Evolutionary conservation across 2,888 invertebrate species (phyloP).

Genomic region (Chrysotoxum bicinctum): DNA sequence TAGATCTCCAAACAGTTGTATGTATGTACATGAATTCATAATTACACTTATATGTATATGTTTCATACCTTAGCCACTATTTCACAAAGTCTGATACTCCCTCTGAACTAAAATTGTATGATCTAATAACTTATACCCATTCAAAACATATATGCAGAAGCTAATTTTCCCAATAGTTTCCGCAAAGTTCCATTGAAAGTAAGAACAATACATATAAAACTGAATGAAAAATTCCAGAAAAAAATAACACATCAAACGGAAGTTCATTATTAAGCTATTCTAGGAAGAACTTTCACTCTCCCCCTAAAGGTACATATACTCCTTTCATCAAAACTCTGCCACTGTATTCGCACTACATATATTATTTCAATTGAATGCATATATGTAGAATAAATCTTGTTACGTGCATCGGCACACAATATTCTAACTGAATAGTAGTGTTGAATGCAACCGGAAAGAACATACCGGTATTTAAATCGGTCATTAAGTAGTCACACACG

Average conservation of each 20-base stretch:
- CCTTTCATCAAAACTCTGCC: conserved; percentile 19
- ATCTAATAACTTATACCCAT: too few relatives aligned
- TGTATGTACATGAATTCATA: too few relatives aligned
- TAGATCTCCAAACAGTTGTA: too few relatives aligned
- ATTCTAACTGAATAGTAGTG: conserved; percentile 5
- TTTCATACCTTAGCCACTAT: too few relatives aligned
- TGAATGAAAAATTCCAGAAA: neutral
- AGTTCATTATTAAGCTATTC: conserved; percentile 23
- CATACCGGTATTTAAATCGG: conserved; percentile 48
- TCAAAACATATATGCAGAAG: neutral
- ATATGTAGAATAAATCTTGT: conserved; percentile 20
- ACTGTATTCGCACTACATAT: neutral
- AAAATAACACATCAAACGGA: conserved; percentile 5
- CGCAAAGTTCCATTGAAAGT: neutral
- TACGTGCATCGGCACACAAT: conserved; percentile 29
- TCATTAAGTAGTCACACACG: conserved; percentile 48
- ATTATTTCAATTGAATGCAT: conserved; percentile 12
- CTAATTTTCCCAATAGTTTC: neutral
- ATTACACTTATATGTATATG: too few relatives aligned
- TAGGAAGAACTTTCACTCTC: neutral
- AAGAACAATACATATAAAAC: neutral
- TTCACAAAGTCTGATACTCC: too few relatives aligned
- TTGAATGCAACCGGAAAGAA: conserved; percentile 39
- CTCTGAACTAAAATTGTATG: too few relatives aligned
- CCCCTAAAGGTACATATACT: conserved; percentile 1